Percentiles rank a stretch among this genome's conserved stretches.
phyloP scores from a whole-genome alignment of 2,113 vertebrate species.

The Echinops telfairi region DNA sequence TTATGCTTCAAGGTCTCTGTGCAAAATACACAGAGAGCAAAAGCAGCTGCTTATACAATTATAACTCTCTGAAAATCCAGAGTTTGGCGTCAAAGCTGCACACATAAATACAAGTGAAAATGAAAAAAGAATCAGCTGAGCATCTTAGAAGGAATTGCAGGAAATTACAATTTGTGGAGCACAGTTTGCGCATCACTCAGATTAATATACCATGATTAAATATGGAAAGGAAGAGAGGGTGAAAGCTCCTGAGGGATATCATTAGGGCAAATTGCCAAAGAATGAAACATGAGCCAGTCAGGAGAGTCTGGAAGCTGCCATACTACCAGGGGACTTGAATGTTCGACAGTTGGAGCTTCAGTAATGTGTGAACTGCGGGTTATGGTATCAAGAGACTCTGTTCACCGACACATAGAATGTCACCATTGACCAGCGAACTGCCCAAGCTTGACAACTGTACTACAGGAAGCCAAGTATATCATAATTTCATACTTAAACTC shows the following conservation, averaged over 20 bases:
- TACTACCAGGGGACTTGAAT: slow-evolving; percentile 92
- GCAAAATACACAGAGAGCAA: slow-evolving; percentile 57
- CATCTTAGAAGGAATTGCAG: slow-evolving; percentile 45
- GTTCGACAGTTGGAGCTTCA: slow-evolving; percentile 91
- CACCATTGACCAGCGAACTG: slow-evolving; percentile 95
- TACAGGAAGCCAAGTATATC: slow-evolving; percentile 85
- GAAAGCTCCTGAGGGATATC: slow-evolving; percentile 98
- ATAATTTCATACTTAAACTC: slow-evolving; percentile 85
- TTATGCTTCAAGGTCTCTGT: neutral
- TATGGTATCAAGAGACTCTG: slow-evolving; percentile 92
- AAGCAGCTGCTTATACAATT: slow-evolving; percentile 25
- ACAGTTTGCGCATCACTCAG: slow-evolving; percentile 90
- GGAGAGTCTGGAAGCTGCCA: slow-evolving; percentile 94
- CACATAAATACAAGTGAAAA: slow-evolving; percentile 46
- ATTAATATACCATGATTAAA: slow-evolving; percentile 97
- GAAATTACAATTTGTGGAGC: slow-evolving; percentile 79
- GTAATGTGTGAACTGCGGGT: slow-evolving; percentile 93
- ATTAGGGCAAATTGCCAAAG: slow-evolving; percentile 99
- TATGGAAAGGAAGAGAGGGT: slow-evolving; percentile 96
- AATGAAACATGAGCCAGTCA: slow-evolving; percentile 99
- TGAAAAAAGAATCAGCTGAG: slow-evolving; percentile 13
- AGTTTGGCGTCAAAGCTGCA: slow-evolving; percentile 22
- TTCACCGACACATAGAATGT: slow-evolving; percentile 95
- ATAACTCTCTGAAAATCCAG: slow-evolving; percentile 67
- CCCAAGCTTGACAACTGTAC: slow-evolving; percentile 88